Evolutionary conservation across 2,888 invertebrate genomes (phyloP).

Genomic region (Lamellibrachia columna): DNA sequence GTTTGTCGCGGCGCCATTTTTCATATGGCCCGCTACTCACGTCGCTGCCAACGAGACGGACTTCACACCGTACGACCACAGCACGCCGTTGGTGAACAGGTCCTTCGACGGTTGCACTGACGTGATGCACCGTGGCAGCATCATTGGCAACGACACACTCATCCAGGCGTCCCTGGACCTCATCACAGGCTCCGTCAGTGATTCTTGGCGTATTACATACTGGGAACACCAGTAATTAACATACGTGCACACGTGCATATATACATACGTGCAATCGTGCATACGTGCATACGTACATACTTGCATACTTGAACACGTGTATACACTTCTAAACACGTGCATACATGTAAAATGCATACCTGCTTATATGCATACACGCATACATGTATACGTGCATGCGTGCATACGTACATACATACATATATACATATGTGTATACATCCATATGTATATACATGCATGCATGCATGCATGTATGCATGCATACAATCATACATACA

Average conservation of each 20-base stretch:
- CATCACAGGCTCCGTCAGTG: neutral
- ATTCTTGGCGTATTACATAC: neutral
- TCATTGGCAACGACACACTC: neutral
- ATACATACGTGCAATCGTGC: neutral
- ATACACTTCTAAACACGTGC: too few relatives aligned
- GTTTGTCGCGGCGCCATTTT: neutral
- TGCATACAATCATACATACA: too few relatives aligned
- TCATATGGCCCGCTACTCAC: neutral
- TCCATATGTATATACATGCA: neutral
- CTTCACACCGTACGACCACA: neutral
- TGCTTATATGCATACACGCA: neutral
- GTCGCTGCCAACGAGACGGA: neutral
- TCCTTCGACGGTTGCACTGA: neutral
- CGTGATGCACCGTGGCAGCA: slow-evolving; percentile 7
- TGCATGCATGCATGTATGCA: too few relatives aligned
- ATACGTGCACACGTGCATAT: neutral
- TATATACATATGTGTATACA: neutral
- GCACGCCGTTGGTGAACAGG: neutral
- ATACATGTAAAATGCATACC: neutral
- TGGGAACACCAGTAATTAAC: neutral
- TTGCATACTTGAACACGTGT: neutral
- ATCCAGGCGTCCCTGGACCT: neutral
- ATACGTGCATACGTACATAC: neutral
- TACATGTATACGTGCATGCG: neutral
- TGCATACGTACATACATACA: neutral